These are phyloP conservation scores for Psophia crepitans DNA, from an alignment of 2,113 vertebrate genomes.

Conservation along the genomic window DNA sequence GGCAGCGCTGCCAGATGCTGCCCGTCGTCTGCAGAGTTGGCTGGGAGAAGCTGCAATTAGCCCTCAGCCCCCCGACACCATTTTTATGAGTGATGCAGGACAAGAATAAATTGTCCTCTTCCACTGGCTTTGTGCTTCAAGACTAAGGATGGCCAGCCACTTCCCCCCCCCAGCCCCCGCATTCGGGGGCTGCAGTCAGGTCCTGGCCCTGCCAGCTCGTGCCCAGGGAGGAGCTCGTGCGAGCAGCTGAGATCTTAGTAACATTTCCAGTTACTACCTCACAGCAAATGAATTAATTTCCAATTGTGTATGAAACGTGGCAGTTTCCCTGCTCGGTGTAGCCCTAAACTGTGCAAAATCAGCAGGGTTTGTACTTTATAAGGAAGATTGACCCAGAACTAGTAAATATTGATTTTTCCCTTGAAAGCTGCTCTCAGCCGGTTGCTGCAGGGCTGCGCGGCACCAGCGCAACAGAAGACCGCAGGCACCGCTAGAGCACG, in stretches of 20 bases:
- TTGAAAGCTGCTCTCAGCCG: neutral
- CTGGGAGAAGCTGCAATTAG: neutral
- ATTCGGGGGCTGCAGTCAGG: fast-evolving
- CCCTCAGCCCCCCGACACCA: neutral
- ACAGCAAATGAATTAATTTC: neutral
- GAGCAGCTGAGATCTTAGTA: neutral
- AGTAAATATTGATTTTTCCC: neutral
- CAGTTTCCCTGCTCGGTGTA: neutral
- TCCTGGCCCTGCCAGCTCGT: fast-evolving
- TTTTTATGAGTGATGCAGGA: neutral
- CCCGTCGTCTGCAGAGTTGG: neutral
- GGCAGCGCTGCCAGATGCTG: neutral
- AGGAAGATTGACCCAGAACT: neutral
- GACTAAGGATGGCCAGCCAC: fast-evolving
- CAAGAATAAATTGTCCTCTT: neutral
- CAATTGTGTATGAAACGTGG: fast-evolving
- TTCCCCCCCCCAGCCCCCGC: neutral
- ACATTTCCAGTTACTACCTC: neutral
- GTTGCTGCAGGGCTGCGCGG: neutral
- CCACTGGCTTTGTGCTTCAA: neutral
- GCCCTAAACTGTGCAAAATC: neutral
- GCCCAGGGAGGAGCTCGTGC: neutral
- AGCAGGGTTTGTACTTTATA: neutral
- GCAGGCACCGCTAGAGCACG: fast-evolving
- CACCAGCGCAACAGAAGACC: neutral